Evolutionary conservation across 1,140 invertebrate species (phyloP).

Genomic region (Neuroterus valhalla): DNA sequence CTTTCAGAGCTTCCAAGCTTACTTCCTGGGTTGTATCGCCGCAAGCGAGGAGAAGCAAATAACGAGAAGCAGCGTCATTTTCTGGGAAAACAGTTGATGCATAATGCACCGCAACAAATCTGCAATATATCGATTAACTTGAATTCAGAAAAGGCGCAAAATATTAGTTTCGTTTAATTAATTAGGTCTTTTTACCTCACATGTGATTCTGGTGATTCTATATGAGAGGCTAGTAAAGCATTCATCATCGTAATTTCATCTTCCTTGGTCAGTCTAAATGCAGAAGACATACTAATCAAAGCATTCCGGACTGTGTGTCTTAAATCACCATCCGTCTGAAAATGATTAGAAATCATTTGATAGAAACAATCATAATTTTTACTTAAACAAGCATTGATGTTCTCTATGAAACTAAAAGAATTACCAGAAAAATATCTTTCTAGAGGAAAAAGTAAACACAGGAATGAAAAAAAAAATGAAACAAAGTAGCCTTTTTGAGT

Average conservation of each 20-base stretch:
- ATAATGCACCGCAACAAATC: constrained; percentile 89
- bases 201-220: constrained; percentile 65
- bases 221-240: constrained; percentile 72
- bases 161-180: neutral
- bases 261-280: constrained; percentile 71
- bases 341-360: constrained; percentile 34
- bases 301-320: constrained; percentile 77
- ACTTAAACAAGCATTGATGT: too few species aligned
- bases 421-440: too few species aligned
- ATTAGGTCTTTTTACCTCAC: constrained; percentile 56
- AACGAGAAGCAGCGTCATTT: constrained; percentile 87
- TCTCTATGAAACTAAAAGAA: too few species aligned
- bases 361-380: constrained; percentile 31
- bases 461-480: too few species aligned
- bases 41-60: constrained; percentile 87
- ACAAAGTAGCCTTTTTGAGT: too few species aligned
- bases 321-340: constrained; percentile 75
- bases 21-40: constrained; percentile 90
- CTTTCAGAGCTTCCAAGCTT: constrained; percentile 82
- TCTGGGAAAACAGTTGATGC: constrained; percentile 87
- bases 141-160: too few species aligned
- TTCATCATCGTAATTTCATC: constrained; percentile 75
- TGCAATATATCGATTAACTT: too few species aligned
- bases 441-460: too few species aligned
- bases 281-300: constrained; percentile 76